phyloP scores from a whole-genome alignment of 2,113 vertebrate genomes.

The Takifugu flavidus region DNA sequence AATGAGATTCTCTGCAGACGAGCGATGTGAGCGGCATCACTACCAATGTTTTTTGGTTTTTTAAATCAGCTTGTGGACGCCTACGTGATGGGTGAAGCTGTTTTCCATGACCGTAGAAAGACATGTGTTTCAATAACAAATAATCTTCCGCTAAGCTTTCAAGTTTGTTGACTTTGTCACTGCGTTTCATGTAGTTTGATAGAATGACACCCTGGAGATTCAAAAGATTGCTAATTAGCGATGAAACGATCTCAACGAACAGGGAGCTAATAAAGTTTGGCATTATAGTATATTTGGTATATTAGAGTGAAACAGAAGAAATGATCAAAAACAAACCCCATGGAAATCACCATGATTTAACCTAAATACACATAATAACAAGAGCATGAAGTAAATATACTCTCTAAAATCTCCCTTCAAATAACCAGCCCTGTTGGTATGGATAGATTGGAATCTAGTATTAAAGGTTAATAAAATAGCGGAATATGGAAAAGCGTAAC shows the following conservation, averaged over 20 bases:
- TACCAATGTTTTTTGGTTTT: slow-evolving; percentile 18
- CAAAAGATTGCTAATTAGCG: slow-evolving; percentile 22
- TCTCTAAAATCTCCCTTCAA: too few relatives aligned
- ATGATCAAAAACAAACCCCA: too few relatives aligned
- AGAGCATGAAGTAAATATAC: too few relatives aligned
- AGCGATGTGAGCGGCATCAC: slow-evolving; percentile 9
- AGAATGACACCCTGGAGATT: slow-evolving; percentile 12
- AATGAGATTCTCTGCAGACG: slow-evolving; percentile 28
- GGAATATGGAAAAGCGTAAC: slow-evolving; percentile 18
- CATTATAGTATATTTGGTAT: too few relatives aligned
- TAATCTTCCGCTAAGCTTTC: slow-evolving; percentile 46
- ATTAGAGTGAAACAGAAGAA: too few relatives aligned
- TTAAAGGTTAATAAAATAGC: slow-evolving; percentile 38
- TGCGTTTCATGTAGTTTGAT: slow-evolving; percentile 37
- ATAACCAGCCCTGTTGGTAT: too few relatives aligned
- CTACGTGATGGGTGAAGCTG: slow-evolving; percentile 4
- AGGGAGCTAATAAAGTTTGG: neutral
- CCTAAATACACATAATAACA: too few relatives aligned
- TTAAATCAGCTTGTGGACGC: slow-evolving; percentile 8
- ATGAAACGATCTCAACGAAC: slow-evolving; percentile 22
- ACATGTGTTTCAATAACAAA: slow-evolving; percentile 45
- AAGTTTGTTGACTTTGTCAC: slow-evolving; percentile 39
- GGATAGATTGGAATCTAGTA: slow-evolving; percentile 19
- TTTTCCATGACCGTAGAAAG: slow-evolving; percentile 18
- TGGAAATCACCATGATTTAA: too few relatives aligned